These are phyloP conservation scores for Amphipyra tragopoginis DNA, from an alignment of 2,888 invertebrate genomes.

Conservation along the genomic window DNA sequence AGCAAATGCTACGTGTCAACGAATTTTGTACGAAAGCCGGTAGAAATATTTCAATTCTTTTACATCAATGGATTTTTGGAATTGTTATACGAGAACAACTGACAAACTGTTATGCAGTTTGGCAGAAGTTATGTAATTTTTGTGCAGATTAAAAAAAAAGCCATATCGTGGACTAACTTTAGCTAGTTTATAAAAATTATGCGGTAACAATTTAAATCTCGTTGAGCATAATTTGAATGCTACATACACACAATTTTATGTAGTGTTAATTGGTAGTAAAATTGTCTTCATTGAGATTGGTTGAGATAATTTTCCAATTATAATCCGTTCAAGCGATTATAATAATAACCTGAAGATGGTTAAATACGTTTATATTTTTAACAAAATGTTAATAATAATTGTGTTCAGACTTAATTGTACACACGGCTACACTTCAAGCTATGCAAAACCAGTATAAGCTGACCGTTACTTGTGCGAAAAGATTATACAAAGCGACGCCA, in stretches of 20 bases:
- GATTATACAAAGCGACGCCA: no score
- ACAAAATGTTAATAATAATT: slow-evolving; percentile 30
- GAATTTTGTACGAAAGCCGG: slow-evolving; percentile 39
- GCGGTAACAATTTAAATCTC: slow-evolving; percentile 20
- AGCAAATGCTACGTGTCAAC: slow-evolving; percentile 5
- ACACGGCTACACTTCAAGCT: no score
- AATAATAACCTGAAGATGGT: slow-evolving; percentile 23
- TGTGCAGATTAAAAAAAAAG: slow-evolving; percentile 11
- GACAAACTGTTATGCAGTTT: no score
- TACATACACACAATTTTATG: slow-evolving; percentile 14
- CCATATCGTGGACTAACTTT: not conserved
- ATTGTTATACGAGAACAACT: no score
- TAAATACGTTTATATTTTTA: slow-evolving; percentile 34
- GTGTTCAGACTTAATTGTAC: slow-evolving; percentile 9
- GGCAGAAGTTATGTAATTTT: no score
- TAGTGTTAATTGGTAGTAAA: slow-evolving; percentile 51
- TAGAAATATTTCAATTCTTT: slow-evolving; percentile 24
- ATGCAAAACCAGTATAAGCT: no score
- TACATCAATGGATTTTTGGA: no score
- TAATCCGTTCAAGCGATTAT: slow-evolving; percentile 45
- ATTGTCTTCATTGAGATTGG: slow-evolving; percentile 36
- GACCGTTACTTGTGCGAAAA: no score
- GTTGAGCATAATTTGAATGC: slow-evolving; percentile 26
- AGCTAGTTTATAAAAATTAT: slow-evolving; percentile 1
- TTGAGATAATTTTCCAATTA: slow-evolving; percentile 57